These are phyloP conservation scores for Gymnocheta viridis DNA, from an alignment of 2,888 invertebrate genomes.

Conservation along the genomic window DNA sequence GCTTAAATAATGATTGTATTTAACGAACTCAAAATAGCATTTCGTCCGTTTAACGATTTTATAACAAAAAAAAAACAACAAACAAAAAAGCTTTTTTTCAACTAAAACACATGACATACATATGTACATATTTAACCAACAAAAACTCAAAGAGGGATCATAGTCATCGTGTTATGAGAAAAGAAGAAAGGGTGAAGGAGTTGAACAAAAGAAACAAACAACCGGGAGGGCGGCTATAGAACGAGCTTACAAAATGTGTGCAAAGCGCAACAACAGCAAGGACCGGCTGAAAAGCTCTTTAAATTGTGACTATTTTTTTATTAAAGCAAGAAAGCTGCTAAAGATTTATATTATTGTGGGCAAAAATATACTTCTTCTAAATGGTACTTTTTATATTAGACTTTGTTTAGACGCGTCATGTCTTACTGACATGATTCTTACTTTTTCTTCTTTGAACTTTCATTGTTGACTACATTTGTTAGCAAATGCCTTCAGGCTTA, in stretches of 20 bases:
- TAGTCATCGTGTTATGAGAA: constrained; percentile 34
- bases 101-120: not conserved
- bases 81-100: not conserved
- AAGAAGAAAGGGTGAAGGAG: constrained; percentile 29
- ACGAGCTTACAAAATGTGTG: not conserved
- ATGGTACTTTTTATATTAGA: too few relatives aligned
- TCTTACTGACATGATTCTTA: too few relatives aligned
- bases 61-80: constrained; percentile 23
- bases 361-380: too few relatives aligned
- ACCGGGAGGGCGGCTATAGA: not conserved
- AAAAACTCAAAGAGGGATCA: constrained; percentile 64
- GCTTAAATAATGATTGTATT: not conserved
- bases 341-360: too few relatives aligned
- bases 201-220: constrained; percentile 16
- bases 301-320: too few relatives aligned
- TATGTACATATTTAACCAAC: not conserved
- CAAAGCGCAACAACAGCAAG: not conserved
- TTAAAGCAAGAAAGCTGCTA: too few relatives aligned
- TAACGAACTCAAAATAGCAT: constrained; percentile 36
- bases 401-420: too few relatives aligned
- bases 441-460: too few relatives aligned
- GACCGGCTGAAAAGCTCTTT: not conserved
- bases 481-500: too few relatives aligned
- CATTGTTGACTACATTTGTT: too few relatives aligned
- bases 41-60: constrained; percentile 50